Percentiles rank a stretch among this genome's conserved stretches.
Conservation (phyloP, 2,797 vertebrate species). For the Mallotus villosus region DNA sequence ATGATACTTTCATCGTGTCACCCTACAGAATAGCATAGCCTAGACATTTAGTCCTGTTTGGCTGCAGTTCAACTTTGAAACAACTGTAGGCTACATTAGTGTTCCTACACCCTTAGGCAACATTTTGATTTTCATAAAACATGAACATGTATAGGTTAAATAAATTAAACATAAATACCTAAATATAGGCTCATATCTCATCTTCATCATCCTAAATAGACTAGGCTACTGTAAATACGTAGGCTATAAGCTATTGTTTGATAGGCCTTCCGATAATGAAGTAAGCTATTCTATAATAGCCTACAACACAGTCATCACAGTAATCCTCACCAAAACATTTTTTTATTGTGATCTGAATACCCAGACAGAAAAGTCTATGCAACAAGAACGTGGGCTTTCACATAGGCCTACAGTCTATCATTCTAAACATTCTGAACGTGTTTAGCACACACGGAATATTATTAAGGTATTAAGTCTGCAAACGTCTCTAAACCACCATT, state of each 20-base stretch:
- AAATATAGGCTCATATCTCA: not conserved
- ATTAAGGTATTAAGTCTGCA: too few species aligned
- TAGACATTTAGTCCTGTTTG: too few species aligned
- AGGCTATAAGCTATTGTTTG: not conserved
- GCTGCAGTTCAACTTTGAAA: not conserved
- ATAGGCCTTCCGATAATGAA: not conserved
- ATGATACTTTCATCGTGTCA: not conserved
- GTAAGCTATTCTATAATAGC: not conserved
- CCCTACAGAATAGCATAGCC: too few species aligned
- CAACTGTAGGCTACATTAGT: not conserved
- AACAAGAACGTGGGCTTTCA: too few species aligned
- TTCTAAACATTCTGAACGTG: too few species aligned
- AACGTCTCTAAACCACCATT: slow-evolving; percentile 2
- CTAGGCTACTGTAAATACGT: not conserved
- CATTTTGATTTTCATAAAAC: not conserved
- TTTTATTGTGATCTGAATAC: too few species aligned
- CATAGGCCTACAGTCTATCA: too few species aligned
- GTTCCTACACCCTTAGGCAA: too few species aligned
- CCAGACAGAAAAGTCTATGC: too few species aligned
- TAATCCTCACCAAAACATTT: too few species aligned
- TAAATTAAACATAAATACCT: not conserved
- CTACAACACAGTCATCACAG: too few species aligned
- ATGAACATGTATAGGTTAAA: not conserved
- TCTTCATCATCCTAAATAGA: not conserved
- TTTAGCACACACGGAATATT: too few species aligned